Evolutionary conservation across 2,113 vertebrate genomes (phyloP).

Genomic region (Pseudorectes ferrugineus): DNA sequence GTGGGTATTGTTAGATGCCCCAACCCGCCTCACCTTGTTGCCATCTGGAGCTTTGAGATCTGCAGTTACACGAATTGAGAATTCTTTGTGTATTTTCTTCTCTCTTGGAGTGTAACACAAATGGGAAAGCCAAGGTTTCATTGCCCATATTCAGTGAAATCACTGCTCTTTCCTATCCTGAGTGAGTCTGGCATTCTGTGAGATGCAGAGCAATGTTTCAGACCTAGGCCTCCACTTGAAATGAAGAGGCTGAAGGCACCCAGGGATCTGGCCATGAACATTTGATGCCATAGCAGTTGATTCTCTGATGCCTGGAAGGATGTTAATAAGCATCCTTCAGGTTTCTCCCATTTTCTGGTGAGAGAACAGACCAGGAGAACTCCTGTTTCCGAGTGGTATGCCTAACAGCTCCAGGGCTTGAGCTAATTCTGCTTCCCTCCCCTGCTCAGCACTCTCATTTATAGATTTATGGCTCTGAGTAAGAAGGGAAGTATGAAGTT

Average conservation of each 20-base stretch:
- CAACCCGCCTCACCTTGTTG: not conserved
- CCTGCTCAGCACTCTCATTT: not conserved
- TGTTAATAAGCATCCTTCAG: not conserved
- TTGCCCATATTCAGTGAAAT: not conserved
- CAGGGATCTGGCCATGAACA: not conserved
- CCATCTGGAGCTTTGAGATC: not conserved
- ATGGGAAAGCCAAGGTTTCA: not conserved
- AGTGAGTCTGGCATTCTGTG: not conserved
- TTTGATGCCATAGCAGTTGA: not conserved
- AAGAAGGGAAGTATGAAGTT: conserved; percentile 1
- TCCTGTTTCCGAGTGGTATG: not conserved
- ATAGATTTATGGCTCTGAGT: not conserved
- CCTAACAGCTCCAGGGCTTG: not conserved
- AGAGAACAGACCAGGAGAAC: not conserved
- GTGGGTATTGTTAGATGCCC: too few relatives aligned
- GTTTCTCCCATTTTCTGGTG: not conserved
- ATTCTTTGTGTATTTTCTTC: not conserved
- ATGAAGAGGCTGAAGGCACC: not conserved
- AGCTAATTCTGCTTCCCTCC: not conserved
- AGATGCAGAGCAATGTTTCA: not conserved
- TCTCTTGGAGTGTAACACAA: not conserved
- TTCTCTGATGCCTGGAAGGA: not conserved
- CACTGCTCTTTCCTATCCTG: not conserved
- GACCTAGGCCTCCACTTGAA: not conserved
- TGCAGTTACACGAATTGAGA: not conserved